phyloP scores from a whole-genome alignment of 2,797 vertebrate species.

The Neosalanx taihuensis region DNA sequence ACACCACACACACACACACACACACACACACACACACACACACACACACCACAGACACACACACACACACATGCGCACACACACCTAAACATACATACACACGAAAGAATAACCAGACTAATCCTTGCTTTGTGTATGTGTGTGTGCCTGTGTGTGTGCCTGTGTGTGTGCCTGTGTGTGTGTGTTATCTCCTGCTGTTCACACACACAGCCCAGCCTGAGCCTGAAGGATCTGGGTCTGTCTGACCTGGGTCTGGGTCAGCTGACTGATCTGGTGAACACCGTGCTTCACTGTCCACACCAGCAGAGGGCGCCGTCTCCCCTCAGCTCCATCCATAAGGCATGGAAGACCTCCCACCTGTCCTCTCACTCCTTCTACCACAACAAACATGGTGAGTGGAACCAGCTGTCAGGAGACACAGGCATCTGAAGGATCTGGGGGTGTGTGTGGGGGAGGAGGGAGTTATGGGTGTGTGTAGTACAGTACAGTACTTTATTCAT shows the following conservation, averaged over 20 bases:
- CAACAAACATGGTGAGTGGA: conserved; percentile 90
- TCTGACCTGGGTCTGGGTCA: conserved; percentile 82
- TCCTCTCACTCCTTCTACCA: conserved; percentile 91
- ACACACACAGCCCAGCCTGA: conserved; percentile 70
- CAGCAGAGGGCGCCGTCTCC: conserved; percentile 53
- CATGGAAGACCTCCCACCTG: conserved; percentile 81
- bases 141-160: not conserved
- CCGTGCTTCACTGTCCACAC: conserved; percentile 74
- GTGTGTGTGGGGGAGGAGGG: not conserved
- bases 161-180: conserved; percentile 9
- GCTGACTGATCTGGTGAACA: conserved; percentile 77
- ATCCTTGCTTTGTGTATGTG: not conserved
- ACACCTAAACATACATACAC: not conserved
- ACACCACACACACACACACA: not conserved
- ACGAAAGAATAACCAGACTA: not conserved
- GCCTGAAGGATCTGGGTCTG: conserved; percentile 85
- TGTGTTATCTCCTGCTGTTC: not conserved
- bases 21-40: not conserved
- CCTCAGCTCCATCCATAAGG: conserved; percentile 36
- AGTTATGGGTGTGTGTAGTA: not conserved
- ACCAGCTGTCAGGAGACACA: not conserved
- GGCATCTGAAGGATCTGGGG: not conserved
- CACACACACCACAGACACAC: not conserved
- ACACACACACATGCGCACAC: not conserved
- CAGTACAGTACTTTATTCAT: too few species aligned